phyloP scores from a whole-genome alignment of 2,888 invertebrate species.

The Cantharis rufa region DNA sequence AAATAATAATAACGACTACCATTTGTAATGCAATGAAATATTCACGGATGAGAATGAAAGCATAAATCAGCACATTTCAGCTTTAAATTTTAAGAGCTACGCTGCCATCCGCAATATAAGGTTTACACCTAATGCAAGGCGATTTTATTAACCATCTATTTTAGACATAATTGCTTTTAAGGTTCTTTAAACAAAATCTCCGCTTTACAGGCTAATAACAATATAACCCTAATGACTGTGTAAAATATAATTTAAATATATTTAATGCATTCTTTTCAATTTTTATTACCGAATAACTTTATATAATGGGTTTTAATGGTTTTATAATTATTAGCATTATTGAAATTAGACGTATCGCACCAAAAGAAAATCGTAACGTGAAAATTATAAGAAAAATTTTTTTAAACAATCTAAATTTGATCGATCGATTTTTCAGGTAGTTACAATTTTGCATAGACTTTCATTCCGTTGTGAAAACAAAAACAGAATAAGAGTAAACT shows the following conservation, averaged over 20 bases:
- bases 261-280: slow-evolving; percentile 4
- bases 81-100: slow-evolving; percentile 31
- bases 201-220: slow-evolving; percentile 21
- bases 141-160: slow-evolving; percentile 31
- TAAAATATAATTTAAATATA: slow-evolving; percentile 16
- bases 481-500: not conserved
- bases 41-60: slow-evolving; percentile 45
- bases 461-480: not conserved
- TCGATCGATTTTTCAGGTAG: not conserved
- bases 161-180: slow-evolving; percentile 6
- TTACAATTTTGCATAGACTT: not conserved
- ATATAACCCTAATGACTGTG: not conserved
- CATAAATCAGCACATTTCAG: slow-evolving; percentile 41
- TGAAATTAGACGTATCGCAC: not conserved
- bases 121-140: slow-evolving; percentile 23
- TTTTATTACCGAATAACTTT: not conserved
- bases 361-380: not conserved
- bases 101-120: slow-evolving; percentile 19
- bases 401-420: not conserved
- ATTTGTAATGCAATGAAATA: slow-evolving; percentile 52
- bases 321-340: not conserved
- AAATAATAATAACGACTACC: slow-evolving; percentile 52
- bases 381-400: not conserved
- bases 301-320: not conserved
- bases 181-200: slow-evolving; percentile 21